These are phyloP conservation scores for Chloroclysta siterata DNA, from an alignment of 2,888 invertebrate genomes.

Conservation along the genomic window DNA sequence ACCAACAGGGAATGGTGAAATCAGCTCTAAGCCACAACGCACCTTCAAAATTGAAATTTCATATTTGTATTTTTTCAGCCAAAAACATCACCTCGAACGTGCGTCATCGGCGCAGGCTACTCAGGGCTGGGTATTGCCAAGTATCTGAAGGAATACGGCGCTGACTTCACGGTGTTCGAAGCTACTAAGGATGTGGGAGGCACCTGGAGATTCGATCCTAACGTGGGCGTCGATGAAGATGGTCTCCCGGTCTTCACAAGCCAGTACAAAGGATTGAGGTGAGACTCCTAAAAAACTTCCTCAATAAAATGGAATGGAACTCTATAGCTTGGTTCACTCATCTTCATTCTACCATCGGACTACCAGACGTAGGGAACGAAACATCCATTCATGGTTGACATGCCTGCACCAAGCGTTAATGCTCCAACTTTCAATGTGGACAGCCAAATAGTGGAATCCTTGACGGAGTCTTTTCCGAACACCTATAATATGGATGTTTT, in stretches of 20 bases:
- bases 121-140: constrained; percentile 88
- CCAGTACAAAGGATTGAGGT: constrained; percentile 90
- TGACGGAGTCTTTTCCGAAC: too few species aligned
- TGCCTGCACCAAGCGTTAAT: too few species aligned
- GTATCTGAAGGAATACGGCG: constrained; percentile 81
- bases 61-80: constrained; percentile 45
- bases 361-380: too few species aligned
- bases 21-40: too few species aligned
- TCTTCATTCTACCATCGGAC: too few species aligned
- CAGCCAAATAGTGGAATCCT: too few species aligned
- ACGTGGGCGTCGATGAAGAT: constrained; percentile 86
- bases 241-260: constrained; percentile 90
- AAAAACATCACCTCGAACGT: constrained; percentile 49
- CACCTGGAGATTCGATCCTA: constrained; percentile 91
- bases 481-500: too few species aligned
- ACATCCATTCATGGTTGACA: too few species aligned
- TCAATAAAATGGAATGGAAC: too few species aligned
- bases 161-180: constrained; percentile 88
- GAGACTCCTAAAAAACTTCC: constrained; percentile 18
- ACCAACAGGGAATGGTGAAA: too few species aligned
- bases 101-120: constrained; percentile 91
- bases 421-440: too few species aligned
- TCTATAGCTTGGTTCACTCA: too few species aligned
- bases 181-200: constrained; percentile 89
- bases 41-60: not conserved